phyloP scores from a whole-genome alignment of 2,113 vertebrate genomes.

The Tenrec ecaudatus region DNA sequence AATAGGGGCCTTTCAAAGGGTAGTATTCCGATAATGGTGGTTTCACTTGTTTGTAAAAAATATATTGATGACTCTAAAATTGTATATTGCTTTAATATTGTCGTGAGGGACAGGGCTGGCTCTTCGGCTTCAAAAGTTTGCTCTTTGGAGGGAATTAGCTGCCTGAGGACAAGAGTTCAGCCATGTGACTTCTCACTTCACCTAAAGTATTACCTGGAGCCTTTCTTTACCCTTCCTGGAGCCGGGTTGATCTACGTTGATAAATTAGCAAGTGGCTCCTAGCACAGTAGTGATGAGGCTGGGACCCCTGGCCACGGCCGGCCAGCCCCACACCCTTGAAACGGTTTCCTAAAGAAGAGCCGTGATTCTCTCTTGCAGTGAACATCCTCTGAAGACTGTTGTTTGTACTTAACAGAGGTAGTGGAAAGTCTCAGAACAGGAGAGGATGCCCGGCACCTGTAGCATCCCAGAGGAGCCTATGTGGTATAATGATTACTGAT shows the following conservation, averaged over 20 bases:
- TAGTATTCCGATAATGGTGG: no score
- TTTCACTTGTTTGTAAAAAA: no score
- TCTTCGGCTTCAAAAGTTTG: no score
- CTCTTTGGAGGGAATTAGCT: neutral
- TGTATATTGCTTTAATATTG: no score
- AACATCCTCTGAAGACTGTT: neutral
- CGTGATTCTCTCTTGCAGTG: constrained; percentile 34
- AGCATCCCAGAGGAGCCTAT: neutral
- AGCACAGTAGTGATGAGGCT: neutral
- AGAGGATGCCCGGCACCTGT: neutral
- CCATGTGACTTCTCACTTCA: constrained; percentile 20
- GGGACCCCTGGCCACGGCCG: neutral
- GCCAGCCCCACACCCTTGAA: neutral
- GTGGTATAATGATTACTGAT: no score
- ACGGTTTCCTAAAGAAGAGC: neutral
- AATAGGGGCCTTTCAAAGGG: no score
- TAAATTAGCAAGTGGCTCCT: neutral
- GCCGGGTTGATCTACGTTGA: constrained; percentile 5
- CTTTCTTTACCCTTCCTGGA: constrained; percentile 17
- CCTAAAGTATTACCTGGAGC: neutral
- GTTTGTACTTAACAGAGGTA: neutral
- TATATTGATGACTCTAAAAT: no score
- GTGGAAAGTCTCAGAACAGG: constrained; percentile 34
- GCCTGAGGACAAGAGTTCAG: neutral
- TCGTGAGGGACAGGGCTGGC: no score